Evolutionary conservation across 2,888 invertebrate genomes (phyloP).

Genomic region (Megamerina dolium): DNA sequence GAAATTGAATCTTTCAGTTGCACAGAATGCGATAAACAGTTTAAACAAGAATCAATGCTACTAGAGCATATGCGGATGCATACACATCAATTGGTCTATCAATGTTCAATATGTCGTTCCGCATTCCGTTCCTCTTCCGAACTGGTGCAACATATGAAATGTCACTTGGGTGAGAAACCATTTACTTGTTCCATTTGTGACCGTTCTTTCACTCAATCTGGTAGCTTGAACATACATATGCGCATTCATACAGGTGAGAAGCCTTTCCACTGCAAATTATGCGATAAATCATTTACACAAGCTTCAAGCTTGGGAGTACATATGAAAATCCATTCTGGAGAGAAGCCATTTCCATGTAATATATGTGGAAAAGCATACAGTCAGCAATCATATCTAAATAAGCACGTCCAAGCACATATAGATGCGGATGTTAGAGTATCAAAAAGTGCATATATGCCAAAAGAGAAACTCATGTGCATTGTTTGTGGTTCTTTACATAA

Average conservation of each 20-base stretch:
- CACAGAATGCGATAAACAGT: conserved; percentile 46
- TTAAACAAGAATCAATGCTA: conserved; percentile 46
- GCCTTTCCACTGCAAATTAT: conserved; percentile 47
- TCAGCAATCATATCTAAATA: conserved; percentile 45
- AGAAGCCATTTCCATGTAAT: conserved; percentile 42
- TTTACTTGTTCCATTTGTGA: conserved; percentile 49
- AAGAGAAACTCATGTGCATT: conserved; percentile 41
- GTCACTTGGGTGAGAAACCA: conserved; percentile 50
- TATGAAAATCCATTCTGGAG: conserved; percentile 47
- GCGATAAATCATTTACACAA: conserved; percentile 48
- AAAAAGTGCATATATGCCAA: not conserved
- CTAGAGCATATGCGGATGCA: conserved; percentile 49
- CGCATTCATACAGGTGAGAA: conserved; percentile 49
- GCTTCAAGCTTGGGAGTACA: conserved; percentile 48
- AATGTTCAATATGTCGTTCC: conserved; percentile 45
- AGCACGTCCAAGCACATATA: conserved; percentile 41
- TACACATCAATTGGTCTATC: conserved; percentile 45
- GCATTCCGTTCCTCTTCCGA: conserved; percentile 47
- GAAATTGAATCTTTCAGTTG: conserved; percentile 41
- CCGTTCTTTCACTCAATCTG: conserved; percentile 49
- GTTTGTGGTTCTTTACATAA: conserved; percentile 44
- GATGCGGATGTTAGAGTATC: not conserved
- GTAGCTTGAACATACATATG: conserved; percentile 49
- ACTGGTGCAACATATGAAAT: conserved; percentile 50
- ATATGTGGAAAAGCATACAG: conserved; percentile 46